Evolutionary conservation across 1,140 invertebrate species (phyloP).

Genomic region (Dysdera silvatica): DNA sequence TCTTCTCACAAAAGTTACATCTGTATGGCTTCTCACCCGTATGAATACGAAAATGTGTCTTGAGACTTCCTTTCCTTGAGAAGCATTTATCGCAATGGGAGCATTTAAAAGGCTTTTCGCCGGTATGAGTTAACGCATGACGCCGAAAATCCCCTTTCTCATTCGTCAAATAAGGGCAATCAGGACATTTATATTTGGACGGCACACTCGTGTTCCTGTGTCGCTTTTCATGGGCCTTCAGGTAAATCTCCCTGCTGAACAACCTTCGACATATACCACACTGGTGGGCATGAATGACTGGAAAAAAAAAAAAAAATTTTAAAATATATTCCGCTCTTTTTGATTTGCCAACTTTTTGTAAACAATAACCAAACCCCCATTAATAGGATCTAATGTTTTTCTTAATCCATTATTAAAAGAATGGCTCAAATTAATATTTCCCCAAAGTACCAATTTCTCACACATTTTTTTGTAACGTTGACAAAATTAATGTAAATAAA

Average conservation of each 20-base stretch:
- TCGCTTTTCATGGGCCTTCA: not conserved
- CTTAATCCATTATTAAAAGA: not conserved
- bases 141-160: accelerated
- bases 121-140: constrained; percentile 41
- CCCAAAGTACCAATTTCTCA: not conserved
- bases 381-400: not conserved
- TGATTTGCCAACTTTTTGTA: not conserved
- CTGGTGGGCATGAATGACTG: not conserved
- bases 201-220: not conserved
- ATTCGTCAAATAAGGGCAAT: not conserved
- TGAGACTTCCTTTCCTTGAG: constrained; percentile 34
- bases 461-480: not conserved
- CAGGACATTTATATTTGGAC: not conserved
- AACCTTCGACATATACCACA: not conserved
- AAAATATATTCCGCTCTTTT: not conserved
- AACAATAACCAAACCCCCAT: not conserved
- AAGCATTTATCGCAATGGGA: constrained; percentile 51
- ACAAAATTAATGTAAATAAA: too few relatives aligned
- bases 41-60: constrained; percentile 37
- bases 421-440: not conserved
- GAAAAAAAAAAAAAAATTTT: not conserved
- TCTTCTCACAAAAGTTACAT: constrained; percentile 34
- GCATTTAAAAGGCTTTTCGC: constrained; percentile 51
- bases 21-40: constrained; percentile 42
- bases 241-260: not conserved